A percentile compares a stretch with the other conserved stretches of the same genome.
These are phyloP conservation scores for Drosophila histrio DNA, from an alignment of 2,888 invertebrate genomes.

Conservation along the genomic window DNA sequence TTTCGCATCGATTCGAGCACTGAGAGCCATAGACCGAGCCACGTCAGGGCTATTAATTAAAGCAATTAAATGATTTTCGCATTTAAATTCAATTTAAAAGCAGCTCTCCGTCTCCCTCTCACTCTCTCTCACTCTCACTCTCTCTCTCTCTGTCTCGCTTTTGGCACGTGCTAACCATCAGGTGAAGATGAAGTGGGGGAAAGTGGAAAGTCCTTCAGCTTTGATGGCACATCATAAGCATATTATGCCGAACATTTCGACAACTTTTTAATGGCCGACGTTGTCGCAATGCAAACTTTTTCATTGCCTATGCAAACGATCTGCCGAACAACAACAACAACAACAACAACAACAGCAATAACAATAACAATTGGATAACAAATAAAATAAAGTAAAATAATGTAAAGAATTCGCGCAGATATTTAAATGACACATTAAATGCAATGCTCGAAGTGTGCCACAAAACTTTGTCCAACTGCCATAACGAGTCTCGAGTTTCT, in stretches of 20 bases:
- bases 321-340: constrained; percentile 19
- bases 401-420: constrained; percentile 22
- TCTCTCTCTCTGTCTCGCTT: neutral
- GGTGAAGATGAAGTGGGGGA: neutral
- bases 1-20: constrained; percentile 6
- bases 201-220: neutral
- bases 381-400: neutral
- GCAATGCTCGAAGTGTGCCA: constrained; percentile 36
- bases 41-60: constrained; percentile 67
- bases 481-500: constrained; percentile 25
- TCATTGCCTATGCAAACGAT: constrained; percentile 69
- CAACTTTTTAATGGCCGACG: constrained; percentile 51
- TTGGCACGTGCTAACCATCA: constrained; percentile 32
- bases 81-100: constrained; percentile 74
- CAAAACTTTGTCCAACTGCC: constrained; percentile 19
- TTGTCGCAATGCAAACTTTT: constrained; percentile 49
- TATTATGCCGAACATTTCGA: constrained; percentile 21
- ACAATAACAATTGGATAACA: constrained; percentile 9
- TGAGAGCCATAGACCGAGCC: constrained; percentile 4
- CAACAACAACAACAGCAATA: neutral
- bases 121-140: neutral
- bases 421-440: constrained; percentile 53
- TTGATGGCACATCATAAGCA: constrained; percentile 54
- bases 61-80: constrained; percentile 66
- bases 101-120: constrained; percentile 3